These are phyloP conservation scores for Misgurnus anguillicaudatus DNA, from an alignment of 2,113 vertebrate species.

Conservation along the genomic window DNA sequence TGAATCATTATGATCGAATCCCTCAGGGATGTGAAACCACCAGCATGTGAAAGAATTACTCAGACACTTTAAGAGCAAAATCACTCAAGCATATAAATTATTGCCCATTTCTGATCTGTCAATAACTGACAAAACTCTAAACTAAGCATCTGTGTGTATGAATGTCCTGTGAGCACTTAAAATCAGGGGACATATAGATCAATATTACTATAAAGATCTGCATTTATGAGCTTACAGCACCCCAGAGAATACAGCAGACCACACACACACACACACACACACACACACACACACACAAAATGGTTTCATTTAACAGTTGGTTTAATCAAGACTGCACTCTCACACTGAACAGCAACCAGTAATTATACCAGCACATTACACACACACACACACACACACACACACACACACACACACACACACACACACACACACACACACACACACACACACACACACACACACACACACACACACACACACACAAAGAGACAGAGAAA, in stretches of 20 bases:
- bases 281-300: constrained; percentile 6
- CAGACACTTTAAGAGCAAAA: neutral
- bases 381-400: constrained; percentile 17
- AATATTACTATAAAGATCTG: neutral
- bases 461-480: neutral
- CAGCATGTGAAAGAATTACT: neutral
- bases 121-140: neutral
- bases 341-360: constrained; percentile 25
- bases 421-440: neutral
- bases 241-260: constrained; percentile 28
- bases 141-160: constrained; percentile 1
- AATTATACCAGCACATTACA: constrained; percentile 28
- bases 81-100: neutral
- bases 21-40: neutral
- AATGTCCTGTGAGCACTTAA: neutral
- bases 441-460: constrained; percentile 14
- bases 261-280: constrained; percentile 39
- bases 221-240: neutral
- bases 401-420: constrained; percentile 18
- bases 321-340: constrained; percentile 37
- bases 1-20: neutral
- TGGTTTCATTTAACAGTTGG: constrained; percentile 18
- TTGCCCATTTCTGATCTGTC: neutral
- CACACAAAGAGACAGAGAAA: constrained; percentile 2
- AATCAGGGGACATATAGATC: neutral